Conservation (phyloP, 2,797 vertebrate species). For the Sandelia bainsii region DNA sequence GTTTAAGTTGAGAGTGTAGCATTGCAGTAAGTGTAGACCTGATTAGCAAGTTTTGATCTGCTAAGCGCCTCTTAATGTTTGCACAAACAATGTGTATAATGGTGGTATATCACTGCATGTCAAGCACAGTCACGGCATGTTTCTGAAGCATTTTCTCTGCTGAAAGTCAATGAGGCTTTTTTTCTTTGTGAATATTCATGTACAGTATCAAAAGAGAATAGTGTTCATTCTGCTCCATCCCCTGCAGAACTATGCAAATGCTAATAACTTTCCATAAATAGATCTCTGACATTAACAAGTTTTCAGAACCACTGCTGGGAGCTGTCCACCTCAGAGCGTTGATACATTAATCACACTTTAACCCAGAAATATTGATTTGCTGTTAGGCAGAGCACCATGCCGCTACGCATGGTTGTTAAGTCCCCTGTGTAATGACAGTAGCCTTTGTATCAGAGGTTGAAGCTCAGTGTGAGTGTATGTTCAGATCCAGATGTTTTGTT, state of each 20-base stretch:
- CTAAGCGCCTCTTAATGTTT: background rate
- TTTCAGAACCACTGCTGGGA: conserved; percentile 58
- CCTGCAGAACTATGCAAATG: conserved; percentile 67
- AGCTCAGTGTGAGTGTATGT: conserved; percentile 12
- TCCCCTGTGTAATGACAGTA: conserved; percentile 28
- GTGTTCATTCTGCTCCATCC: conserved; percentile 46
- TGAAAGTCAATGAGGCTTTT: conserved; percentile 62
- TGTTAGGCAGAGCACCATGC: conserved; percentile 42
- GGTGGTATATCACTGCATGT: conserved; percentile 30
- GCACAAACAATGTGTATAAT: conserved; percentile 17
- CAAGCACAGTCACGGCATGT: conserved; percentile 53
- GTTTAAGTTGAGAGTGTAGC: conserved; percentile 3
- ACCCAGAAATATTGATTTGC: conserved; percentile 69
- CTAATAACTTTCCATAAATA: conserved; percentile 71
- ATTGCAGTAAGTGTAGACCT: background rate
- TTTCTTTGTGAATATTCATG: conserved; percentile 74
- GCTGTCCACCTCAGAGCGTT: conserved; percentile 57
- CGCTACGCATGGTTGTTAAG: conserved; percentile 29
- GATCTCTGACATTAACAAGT: conserved; percentile 72
- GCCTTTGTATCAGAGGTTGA: conserved; percentile 38
- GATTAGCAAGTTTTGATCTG: conserved; percentile 21
- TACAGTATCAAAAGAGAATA: conserved; percentile 64
- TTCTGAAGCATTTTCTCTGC: conserved; percentile 45
- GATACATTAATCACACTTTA: conserved; percentile 74
- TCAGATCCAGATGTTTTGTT: conserved; percentile 25